Base-by-base conservation (phyloP, 1,140 invertebrate species). In the Mercenaria mercenaria region DNA sequence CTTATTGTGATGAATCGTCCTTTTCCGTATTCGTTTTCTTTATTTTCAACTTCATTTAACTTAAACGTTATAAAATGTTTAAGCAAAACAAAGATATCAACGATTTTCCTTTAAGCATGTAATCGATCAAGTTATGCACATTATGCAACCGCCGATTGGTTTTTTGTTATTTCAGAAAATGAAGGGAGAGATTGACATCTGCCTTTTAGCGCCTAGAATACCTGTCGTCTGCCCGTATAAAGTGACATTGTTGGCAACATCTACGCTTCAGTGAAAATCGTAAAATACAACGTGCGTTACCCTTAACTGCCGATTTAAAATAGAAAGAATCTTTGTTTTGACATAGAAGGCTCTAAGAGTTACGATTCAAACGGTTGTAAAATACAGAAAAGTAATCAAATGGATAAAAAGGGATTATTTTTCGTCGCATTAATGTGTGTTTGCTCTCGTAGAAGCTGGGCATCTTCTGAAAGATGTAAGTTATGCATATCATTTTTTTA, bases 171-270 rank as follows among this genome's bases (percentile, higher is more conserved):
- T 56, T 67, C 61, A 56, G 52, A 47, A 47, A 47, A 6, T n/a
- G 56, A 59, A 20, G 8, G 26, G 6, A 26, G n/a, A 67, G 61
- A 29, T 67, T 67, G 61, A 67, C 61, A 67, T 67, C 61, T 67
- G 61, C 61, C 61, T 29, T 67, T 67, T 67, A 67, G 61, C 61
- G 61, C 61, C 61, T 67, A 29, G 32, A 67, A n/a, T 67, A 34
- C 13, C 61, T 67, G 61, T 67, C 61, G 61, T 67, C 61, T 67
- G 61, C 61, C 4, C 20, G n/a, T n/a, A 20, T 67, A 34, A 67
- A 67, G 29, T 67, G 29, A 26, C 32, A 67, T 67, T 67, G 61
- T 67, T 67, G 2, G 23, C 3, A 34, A 34, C 8, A 67, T 29
- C 32, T 67, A 6, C 61, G 61, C 26, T 67, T 20, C 61, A 67